phyloP scores from a whole-genome alignment of 2,888 invertebrate genomes.

The Taenaris catops region DNA sequence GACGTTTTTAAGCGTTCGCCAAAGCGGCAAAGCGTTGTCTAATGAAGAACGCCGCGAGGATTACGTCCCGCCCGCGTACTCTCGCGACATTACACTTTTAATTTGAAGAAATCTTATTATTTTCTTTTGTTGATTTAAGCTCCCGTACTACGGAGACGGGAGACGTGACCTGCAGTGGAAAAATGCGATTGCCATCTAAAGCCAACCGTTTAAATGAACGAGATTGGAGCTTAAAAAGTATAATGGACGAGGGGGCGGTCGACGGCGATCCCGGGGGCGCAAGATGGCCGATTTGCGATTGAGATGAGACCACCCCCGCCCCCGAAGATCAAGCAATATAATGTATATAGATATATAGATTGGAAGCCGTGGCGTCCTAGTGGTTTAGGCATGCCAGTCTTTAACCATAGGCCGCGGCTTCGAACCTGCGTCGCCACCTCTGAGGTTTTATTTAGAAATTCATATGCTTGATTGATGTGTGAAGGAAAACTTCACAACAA shows the following conservation, averaged over 20 bases:
- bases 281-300: slow-evolving; percentile 81
- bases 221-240: slow-evolving; percentile 87
- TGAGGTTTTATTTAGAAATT: no score
- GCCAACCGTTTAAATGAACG: slow-evolving; percentile 86
- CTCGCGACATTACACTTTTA: slow-evolving; percentile 84
- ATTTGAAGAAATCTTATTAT: slow-evolving; percentile 86
- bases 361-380: no score
- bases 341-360: no score
- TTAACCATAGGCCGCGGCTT: no score
- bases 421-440: no score
- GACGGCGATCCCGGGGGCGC: slow-evolving; percentile 71
- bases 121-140: slow-evolving; percentile 85
- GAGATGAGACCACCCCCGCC: slow-evolving; percentile 71
- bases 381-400: no score
- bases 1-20: slow-evolving; percentile 71
- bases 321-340: slow-evolving; percentile 72
- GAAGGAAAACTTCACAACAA: no score
- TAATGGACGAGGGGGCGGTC: slow-evolving; percentile 80
- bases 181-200: slow-evolving; percentile 86
- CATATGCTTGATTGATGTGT: no score
- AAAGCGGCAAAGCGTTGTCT: slow-evolving; percentile 50
- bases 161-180: slow-evolving; percentile 85
- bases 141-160: slow-evolving; percentile 77
- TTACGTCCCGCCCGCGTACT: slow-evolving; percentile 55
- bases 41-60: slow-evolving; percentile 71